A percentile compares a stretch with the other conserved stretches of the same genome.
Conservation (phyloP, 2,888 invertebrate species). For the Cheilosia soror region DNA sequence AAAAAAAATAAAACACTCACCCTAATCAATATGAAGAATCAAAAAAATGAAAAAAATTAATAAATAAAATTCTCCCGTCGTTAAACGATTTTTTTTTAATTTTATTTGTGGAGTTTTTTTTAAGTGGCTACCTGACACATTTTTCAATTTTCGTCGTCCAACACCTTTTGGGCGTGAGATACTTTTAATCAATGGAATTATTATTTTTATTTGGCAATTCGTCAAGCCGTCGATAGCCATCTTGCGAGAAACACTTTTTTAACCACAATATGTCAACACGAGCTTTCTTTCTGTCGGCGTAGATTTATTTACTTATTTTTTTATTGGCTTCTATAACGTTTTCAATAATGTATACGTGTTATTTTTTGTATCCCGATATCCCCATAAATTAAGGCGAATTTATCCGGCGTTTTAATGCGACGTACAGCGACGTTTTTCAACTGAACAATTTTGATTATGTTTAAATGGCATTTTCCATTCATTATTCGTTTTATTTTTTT, state of each 20-base stretch:
- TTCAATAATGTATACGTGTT: background rate
- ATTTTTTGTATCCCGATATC: background rate
- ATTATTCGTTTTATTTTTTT: slow-evolving; percentile 40
- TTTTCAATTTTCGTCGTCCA: slow-evolving; percentile 25
- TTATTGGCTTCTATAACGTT: background rate
- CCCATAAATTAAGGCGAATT: slow-evolving; percentile 13
- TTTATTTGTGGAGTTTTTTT: slow-evolving; percentile 32
- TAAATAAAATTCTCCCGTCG: slow-evolving; percentile 32
- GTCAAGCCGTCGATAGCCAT: slow-evolving; percentile 56
- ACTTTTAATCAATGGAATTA: slow-evolving; percentile 60
- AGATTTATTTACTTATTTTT: background rate
- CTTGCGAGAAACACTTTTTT: slow-evolving; percentile 29
- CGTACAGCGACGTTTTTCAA: slow-evolving; percentile 70
- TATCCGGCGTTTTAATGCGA: slow-evolving; percentile 50
- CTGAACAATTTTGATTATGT: slow-evolving; percentile 76
- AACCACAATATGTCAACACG: background rate
- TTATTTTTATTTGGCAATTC: slow-evolving; percentile 39
- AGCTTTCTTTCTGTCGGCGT: background rate
- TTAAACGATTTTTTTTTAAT: slow-evolving; percentile 25
- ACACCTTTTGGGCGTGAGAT: slow-evolving; percentile 48
- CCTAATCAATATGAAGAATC: slow-evolving; percentile 61
- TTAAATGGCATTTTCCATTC: slow-evolving; percentile 76
- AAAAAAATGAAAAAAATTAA: slow-evolving; percentile 32
- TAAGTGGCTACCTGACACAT: slow-evolving; percentile 64
- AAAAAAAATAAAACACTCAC: slow-evolving; percentile 41